Base-by-base conservation (phyloP, 2,888 invertebrate species). In the Orthosia cruda region DNA sequence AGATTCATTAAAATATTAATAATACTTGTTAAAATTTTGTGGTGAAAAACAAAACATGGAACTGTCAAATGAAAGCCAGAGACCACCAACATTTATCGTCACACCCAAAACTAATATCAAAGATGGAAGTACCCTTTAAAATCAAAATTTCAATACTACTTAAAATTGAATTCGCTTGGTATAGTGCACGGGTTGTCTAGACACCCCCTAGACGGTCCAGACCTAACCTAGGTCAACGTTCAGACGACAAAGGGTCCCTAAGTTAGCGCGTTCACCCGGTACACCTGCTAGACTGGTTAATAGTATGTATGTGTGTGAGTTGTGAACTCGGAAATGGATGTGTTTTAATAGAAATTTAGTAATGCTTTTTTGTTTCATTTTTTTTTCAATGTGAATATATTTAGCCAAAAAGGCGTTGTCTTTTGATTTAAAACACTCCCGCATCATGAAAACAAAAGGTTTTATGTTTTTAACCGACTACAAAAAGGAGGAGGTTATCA, bases 161-260 rank as follows among this genome's bases (percentile, higher is more conserved):
- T 23, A 52, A 78, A 83, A 73, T 86, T 66, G 66, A 64, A 77
- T 80, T 66, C 52, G 20, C 67, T 45, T 11, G 62, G 63, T 62
- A 61, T 23, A 66, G 55, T 40, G 40, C 40, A 40, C 32, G 45
- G 26, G 85, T 50, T 52, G 89, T 91, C 91, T 89, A 91, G 90
- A 87, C 87, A 52, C 57, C 67, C 88, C 87, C 89, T 86, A 88
- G 89, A 88, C 91, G 87, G 18, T 65, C 13, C 58, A 74, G 82
- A 81, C 89, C 89, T 89, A 89, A 92, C 94, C 94, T 91, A 91
- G 94, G 94, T 93, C 91, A 90, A 91, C 89, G 93, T 78, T 87
- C 93, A 92, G 93, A 93, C 92, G 83, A 92, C 92, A 92, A 92
- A 91, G 91, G 75, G 76, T 73, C 78, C 54, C 62, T 55, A 45